Evolutionary conservation across 2,888 invertebrate species (phyloP).

Genomic region (Dryadula phaetusa): DNA sequence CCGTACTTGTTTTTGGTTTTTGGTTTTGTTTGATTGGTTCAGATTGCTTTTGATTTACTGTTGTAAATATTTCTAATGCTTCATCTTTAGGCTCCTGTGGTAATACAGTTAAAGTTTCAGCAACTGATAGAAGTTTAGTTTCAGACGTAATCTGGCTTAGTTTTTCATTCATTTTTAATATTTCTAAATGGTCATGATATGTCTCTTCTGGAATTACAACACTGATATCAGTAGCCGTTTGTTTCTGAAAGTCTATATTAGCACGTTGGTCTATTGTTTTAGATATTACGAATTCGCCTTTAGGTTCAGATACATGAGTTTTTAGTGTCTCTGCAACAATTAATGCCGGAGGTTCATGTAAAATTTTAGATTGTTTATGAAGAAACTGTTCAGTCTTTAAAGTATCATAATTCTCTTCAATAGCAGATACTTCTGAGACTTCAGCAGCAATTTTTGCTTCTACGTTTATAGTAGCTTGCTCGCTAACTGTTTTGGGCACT

Average conservation of each 20-base stretch:
- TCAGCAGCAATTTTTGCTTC: conserved; percentile 35
- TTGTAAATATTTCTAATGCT: conserved; percentile 27
- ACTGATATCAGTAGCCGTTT: conserved; percentile 25
- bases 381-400: conserved; percentile 40
- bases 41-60: background rate
- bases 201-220: conserved; percentile 25
- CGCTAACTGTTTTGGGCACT: background rate
- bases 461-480: conserved; percentile 31
- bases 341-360: conserved; percentile 37
- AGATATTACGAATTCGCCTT: conserved; percentile 24
- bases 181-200: conserved; percentile 4
- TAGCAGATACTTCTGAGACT: conserved; percentile 47
- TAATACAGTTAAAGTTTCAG: conserved; percentile 29
- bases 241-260: conserved; percentile 24
- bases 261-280: conserved; percentile 26
- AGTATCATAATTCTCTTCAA: conserved; percentile 46
- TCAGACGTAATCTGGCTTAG: conserved; percentile 4
- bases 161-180: background rate
- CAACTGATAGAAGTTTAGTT: conserved; percentile 18
- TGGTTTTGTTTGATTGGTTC: background rate
- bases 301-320: conserved; percentile 27
- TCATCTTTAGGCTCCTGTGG: conserved; percentile 25
- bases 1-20: background rate
- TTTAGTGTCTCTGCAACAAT: conserved; percentile 41
- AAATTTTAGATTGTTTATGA: conserved; percentile 38